Percentiles rank a stretch among this genome's conserved stretches.
Evolutionary conservation across 2,113 vertebrate species (phyloP).

Genomic region (Carlito syrichta): DNA sequence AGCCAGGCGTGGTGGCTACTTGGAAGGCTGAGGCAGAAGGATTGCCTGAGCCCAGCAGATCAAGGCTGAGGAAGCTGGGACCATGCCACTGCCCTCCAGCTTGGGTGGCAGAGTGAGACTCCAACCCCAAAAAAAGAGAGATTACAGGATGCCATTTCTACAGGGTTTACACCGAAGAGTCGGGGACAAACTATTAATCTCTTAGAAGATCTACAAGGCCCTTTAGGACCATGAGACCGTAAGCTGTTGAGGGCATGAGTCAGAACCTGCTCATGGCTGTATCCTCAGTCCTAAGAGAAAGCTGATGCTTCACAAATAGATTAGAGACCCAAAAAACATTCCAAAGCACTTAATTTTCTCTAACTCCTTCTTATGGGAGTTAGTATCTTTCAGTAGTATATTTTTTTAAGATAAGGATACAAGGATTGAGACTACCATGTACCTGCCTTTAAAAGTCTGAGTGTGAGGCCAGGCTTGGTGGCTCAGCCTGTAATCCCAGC

Average conservation of each 20-base stretch:
- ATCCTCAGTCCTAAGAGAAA: background rate
- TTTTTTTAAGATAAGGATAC: background rate
- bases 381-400: background rate
- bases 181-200: background rate
- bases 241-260: background rate
- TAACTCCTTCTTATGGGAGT: background rate
- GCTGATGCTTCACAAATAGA: background rate
- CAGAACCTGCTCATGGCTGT: background rate
- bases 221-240: background rate
- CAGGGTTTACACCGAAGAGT: background rate
- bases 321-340: background rate
- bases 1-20: too few species aligned
- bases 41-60: too few species aligned
- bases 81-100: too few species aligned
- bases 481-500: background rate
- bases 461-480: rapidly evolving
- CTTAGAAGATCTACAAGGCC: background rate
- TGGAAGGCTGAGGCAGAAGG: too few species aligned
- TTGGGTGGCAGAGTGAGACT: too few species aligned
- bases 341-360: background rate
- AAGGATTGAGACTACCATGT: background rate
- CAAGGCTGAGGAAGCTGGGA: too few species aligned
- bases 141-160: background rate
- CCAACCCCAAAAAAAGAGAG: too few species aligned
- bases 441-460: background rate